Base-by-base conservation (phyloP, 1,140 invertebrate genomes). In the Drosophila kanapiae region DNA sequence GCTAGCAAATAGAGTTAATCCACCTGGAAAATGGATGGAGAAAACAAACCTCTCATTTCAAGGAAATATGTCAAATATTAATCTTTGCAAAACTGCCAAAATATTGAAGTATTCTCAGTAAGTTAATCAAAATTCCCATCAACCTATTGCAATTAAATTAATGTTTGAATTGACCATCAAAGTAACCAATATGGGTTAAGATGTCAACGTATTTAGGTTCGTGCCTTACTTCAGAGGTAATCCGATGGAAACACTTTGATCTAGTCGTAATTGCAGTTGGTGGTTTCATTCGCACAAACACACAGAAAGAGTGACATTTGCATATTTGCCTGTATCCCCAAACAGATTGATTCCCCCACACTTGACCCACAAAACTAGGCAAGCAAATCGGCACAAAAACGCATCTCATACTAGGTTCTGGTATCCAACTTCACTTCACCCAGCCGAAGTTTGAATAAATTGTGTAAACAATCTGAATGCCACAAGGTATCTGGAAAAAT, bases 361-460 rank as follows among this genome's bases (percentile, higher is more conserved):
- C 81, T 84, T 83, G 81, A 84, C 81, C 82, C 81, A 84, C 45
- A 84, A 80, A 85, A 35, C 45, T 59, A 72, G 37, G 62, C 72
- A 59, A 69, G 82, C 78, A 80, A 80, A 80, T 68, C 61, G 61
- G 71, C 18, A 76, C 80, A 58, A 68, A 85, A 80, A 68, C 58
- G 56, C 68, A 72, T 77, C 62, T 85, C 77, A 85, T 74, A 60
- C 67, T 37, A 29, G 33, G 23, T 14, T 71, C 67, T 70, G 35
- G 48, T 31, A 56, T 45, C 4, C 33, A 70, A 38, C 33, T 70
- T 16, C 42, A 48, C 27, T 47, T 33, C 40, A 23, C 23, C 48
- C 60, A 16, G 31, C 37, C 18, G 53, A 48, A 35, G 42, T 49
- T 83, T 69, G 65, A 83, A 83, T 83, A 83, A 83, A 83, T 80